phyloP scores from a whole-genome alignment of 2,113 vertebrate species.

The Thomomys bottae region DNA sequence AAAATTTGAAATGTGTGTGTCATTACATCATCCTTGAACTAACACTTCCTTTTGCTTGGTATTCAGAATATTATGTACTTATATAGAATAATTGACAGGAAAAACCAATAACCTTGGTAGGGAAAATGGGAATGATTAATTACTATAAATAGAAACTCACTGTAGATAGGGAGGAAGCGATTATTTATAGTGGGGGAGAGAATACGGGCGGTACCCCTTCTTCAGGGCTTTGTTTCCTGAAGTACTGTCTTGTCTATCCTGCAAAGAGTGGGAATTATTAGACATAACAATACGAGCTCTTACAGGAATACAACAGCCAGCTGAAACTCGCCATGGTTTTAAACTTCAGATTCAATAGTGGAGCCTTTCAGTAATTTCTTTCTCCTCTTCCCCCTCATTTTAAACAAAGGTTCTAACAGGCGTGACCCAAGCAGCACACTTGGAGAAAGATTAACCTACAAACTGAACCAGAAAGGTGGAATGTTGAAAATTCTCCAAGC shows the following conservation, averaged over 20 bases:
- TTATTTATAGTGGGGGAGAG: not conserved
- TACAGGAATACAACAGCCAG: not conserved
- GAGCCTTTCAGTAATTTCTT: not conserved
- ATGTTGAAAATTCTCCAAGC: not conserved
- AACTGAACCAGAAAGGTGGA: not conserved
- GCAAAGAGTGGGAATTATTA: not conserved
- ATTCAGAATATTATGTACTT: not conserved
- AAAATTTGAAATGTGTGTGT: not conserved
- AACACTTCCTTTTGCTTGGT: not conserved
- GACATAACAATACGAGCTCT: not conserved
- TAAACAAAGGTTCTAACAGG: not conserved
- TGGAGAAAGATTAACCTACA: not conserved
- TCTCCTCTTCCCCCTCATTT: not conserved
- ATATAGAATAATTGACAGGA: not conserved
- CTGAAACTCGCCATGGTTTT: not conserved
- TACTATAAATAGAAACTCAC: not conserved
- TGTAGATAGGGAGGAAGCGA: not conserved
- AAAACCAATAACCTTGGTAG: conserved; percentile 37
- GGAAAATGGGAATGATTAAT: not conserved
- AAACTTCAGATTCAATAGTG: not conserved
- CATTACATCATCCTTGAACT: no score
- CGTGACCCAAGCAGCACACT: not conserved
- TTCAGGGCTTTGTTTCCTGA: not conserved
- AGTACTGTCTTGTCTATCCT: not conserved
- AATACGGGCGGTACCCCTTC: no score